Base-by-base conservation (phyloP, 2,888 invertebrate species). In the Gortyna flavago region DNA sequence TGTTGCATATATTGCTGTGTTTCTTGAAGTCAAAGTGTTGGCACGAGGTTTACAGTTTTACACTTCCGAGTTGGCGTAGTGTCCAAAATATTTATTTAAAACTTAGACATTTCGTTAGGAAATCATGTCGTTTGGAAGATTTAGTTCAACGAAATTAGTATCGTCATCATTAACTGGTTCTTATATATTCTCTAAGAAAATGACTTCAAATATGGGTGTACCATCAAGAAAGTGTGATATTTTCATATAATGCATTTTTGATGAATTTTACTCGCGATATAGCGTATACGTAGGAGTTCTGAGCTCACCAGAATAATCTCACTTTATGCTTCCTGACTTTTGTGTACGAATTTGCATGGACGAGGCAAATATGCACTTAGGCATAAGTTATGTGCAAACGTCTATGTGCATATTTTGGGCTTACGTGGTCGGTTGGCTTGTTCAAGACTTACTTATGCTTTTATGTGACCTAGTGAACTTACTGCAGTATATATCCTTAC, bases 291-390 rank as follows among this genome's bases (percentile, higher is more conserved):
- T 6, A 18, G 2, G 41, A 44, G 32, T n/a, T 57, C 8, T 21
- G 4, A 3, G n/a, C 21, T 32, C 16, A 9, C 74, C 29, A 74
- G 41, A 32, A 29, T 51, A 32, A 32, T n/a, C 16, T n/a, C 35
- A 29, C 18, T 57, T 29, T 48, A 25, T 2, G 13, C 9, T 16
- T 48, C 4, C 21, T 25, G 18, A 44, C 2, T 76, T 76, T 57
- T 13, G n/a, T 76, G 75, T 76, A 54, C 64, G n/a, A 65, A 75
- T 64, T 64, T 64, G n/a, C 64, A 75, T 75, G 41, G 16, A 7
- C 2, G 11, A 4, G 16, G 54, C 18, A 35, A 76, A 64, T 76
- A 75, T 65, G 16, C 74, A 38, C 16, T 32, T 44, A 44, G 16
- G 16, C 44, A 44, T 44, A 44, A 44, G 16, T 44, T 44, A 44